Conservation (phyloP, 2,797 vertebrate species). For the Silurus aristotelis region DNA sequence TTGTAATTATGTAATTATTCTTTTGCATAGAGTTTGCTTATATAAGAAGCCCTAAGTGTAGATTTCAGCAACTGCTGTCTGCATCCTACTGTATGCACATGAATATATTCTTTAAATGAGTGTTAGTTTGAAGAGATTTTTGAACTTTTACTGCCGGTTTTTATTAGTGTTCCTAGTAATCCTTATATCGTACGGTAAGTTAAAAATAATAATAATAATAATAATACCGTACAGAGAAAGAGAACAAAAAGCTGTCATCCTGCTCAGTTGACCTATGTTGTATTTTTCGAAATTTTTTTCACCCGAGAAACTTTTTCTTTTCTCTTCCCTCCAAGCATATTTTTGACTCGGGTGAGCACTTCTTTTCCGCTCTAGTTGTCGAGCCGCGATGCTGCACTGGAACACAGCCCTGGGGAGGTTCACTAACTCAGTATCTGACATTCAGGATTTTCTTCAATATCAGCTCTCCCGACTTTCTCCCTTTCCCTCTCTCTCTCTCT, state of each 20-base stretch:
- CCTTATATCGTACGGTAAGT: not conserved
- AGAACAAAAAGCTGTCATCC: conserved; percentile 3
- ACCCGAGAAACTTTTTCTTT: conserved; percentile 27
- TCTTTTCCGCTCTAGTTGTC: conserved; percentile 55
- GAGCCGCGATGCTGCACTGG: conserved; percentile 29
- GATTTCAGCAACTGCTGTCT: not conserved
- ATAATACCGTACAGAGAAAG: not conserved
- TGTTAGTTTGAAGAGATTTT: not conserved
- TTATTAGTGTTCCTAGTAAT: not conserved
- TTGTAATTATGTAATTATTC: not conserved
- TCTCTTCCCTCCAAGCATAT: conserved; percentile 27
- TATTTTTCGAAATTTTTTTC: conserved; percentile 15
- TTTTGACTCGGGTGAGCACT: conserved; percentile 40
- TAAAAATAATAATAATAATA: not conserved
- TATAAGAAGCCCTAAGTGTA: not conserved
- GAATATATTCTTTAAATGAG: not conserved
- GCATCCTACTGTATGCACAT: not conserved
- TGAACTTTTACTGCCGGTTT: not conserved
- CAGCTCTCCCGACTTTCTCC: conserved; percentile 26
- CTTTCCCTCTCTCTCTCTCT: not conserved
- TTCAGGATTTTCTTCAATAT: conserved; percentile 47
- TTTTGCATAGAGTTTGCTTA: not conserved
- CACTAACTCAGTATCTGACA: conserved; percentile 52
- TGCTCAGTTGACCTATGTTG: conserved; percentile 33
- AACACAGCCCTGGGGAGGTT: conserved; percentile 50